phyloP scores from a whole-genome alignment of 1,140 invertebrate genomes.

The Drosophila ironensis region DNA sequence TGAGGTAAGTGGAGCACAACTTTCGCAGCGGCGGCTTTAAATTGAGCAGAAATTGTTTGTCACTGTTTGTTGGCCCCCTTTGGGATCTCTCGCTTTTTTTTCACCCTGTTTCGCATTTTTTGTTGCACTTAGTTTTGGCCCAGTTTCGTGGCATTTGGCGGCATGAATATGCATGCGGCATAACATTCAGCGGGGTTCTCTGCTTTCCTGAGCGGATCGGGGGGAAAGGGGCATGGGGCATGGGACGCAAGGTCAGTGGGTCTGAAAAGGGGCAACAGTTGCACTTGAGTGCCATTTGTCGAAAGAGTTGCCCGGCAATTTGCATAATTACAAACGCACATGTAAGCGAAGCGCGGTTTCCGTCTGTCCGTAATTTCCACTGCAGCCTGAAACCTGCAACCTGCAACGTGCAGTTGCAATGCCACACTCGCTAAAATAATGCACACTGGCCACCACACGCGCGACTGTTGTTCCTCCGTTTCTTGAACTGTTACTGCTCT shows the following conservation, averaged over 20 bases:
- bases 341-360: conserved; percentile 44
- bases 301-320: conserved; percentile 54
- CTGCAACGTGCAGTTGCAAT: conserved; percentile 23
- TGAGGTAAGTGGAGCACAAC: conserved; percentile 13
- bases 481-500: neutral
- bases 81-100: conserved; percentile 18
- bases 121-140: conserved; percentile 40
- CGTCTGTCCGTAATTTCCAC: conserved; percentile 33
- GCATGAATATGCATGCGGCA: conserved; percentile 76
- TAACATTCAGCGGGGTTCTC: conserved; percentile 17
- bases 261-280: conserved; percentile 48
- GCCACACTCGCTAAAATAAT: conserved; percentile 17
- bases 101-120: conserved; percentile 15
- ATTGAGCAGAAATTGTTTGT: conserved; percentile 70
- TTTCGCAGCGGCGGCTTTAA: conserved; percentile 52
- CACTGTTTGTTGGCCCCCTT: conserved; percentile 56
- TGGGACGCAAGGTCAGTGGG: conserved; percentile 51
- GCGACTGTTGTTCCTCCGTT: conserved; percentile 2
- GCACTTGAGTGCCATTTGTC: conserved; percentile 69
- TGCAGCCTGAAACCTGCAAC: conserved; percentile 4
- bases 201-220: neutral
- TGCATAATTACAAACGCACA: conserved; percentile 76
- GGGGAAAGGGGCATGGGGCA: neutral
- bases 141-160: conserved; percentile 45
- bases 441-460: conserved; percentile 5